Evolutionary conservation across 2,113 vertebrate species (phyloP), one percentile per base, ranked within the genome.

Genomic region (Chauna torquata): DNA sequence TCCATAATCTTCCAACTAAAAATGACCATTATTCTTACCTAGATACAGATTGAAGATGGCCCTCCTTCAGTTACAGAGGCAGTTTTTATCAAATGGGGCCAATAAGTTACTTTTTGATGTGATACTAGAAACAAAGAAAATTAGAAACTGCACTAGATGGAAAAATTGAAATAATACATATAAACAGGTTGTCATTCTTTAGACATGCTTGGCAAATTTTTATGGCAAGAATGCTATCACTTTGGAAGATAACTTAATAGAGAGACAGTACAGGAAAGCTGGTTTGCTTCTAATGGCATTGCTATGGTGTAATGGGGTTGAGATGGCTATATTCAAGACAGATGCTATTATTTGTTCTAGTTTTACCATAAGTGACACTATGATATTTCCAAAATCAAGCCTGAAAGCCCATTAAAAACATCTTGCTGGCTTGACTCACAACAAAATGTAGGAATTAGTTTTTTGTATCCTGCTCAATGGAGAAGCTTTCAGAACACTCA

Each of bases 331-430:
- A 94, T 87, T 94, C 54, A 89, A 92, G 70, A 94, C n/a, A 92
- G 58, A 95, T 44, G 85, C 17, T 85, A 82, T 97, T 90, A 78
- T 94, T 79, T 96, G 68, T 91, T 93, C 74, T 65, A 92, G 86
- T 90, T 88, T 86, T 88, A 94, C 55, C 89, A 66, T 52, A 96
- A 96, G 64, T 62, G 82, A 95, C 62, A 88, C 75, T 90, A 55
- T 72, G 71, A 94, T 91, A 92, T 92, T 97, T 96, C 80, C 82
- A 96, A 92, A 97, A 82, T 79, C 94, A 97, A 91, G 69, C 54
- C 86, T 81, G 94, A 93, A 97, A 95, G 89, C 54, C 93, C 91
- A 85, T 96, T 95, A 96, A 86, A 91, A 96, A 54, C 64, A 71
- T 94, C 77, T 55, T 61, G 44, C 28, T 94, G 82, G 42, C 40